A percentile compares a stretch with the other conserved stretches of the same genome.
Evolutionary conservation across 2,888 invertebrate genomes (phyloP).

Genomic region (Andrena chrysosceles): DNA sequence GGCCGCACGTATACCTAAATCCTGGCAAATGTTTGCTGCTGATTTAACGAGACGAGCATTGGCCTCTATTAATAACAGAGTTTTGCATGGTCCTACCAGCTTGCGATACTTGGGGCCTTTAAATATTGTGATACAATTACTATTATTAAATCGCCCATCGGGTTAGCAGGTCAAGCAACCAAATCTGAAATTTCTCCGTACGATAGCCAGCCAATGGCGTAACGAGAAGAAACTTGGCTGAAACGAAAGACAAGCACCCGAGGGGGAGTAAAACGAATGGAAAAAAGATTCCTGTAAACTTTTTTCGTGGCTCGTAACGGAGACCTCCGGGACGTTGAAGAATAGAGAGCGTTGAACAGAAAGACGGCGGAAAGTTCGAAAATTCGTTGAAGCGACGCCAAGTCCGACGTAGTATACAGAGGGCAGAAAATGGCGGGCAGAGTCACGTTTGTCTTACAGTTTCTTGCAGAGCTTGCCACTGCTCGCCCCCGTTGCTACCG

Average conservation of each 20-base stretch:
- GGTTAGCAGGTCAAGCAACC: conserved; percentile 46
- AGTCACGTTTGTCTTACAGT: conserved; percentile 83
- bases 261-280: conserved; percentile 1
- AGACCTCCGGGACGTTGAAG: conserved; percentile 48
- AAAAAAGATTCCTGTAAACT: conserved; percentile 62
- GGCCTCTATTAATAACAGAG: neutral
- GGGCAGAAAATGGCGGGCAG: conserved; percentile 77
- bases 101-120: no score
- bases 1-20: neutral
- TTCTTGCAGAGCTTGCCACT: conserved; percentile 70
- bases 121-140: no score
- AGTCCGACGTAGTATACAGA: conserved; percentile 74
- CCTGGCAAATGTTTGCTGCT: neutral
- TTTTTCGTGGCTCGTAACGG: conserved; percentile 46
- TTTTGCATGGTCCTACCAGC: neutral
- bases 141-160: neutral
- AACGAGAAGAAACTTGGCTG: conserved; percentile 75
- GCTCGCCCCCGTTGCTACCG: conserved; percentile 64
- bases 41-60: neutral
- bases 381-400: conserved; percentile 81
- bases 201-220: conserved; percentile 73
- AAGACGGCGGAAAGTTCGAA: conserved; percentile 76
- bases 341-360: conserved; percentile 59
- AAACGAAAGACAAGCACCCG: conserved; percentile 44
- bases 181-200: conserved; percentile 54